Base-by-base conservation (phyloP, 2,888 invertebrate genomes). In the Hypomecis atomaria region DNA sequence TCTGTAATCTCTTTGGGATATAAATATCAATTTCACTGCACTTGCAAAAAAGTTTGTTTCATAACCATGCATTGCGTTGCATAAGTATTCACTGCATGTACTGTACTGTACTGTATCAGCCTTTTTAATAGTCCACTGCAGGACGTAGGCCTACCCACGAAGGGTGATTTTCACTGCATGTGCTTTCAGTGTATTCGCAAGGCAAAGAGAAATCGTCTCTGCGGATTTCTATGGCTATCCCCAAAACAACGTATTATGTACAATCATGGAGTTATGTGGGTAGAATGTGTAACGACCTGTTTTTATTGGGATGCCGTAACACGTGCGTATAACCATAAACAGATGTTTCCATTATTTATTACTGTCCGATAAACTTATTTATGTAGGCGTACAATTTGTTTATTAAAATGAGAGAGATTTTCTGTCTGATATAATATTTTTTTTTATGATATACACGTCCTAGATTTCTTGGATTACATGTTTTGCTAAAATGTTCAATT, bases 211-310 rank as follows among this genome's bases (percentile, higher is more conserved):
- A 23, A 3, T 1, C 1, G 1, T 23, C 1, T 23, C 23, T 23
- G 23, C 3, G 3, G 23, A 23, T 3, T 2, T 23, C 23, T 23
- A 23, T 23, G 23, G 23, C 23, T 23, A 42, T 8, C 55, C n/a
- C 37, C 38, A 13, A 49, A 44, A 45, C 55, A 11, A 4, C 10
- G 6, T 43, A 11, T 44, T 37, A 52, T 13, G 57, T 52, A 53
- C 37, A 53, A 47, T 48, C 48, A 61, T 52, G 42, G 34, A 34
- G 36, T 45, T 13, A 47, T 52, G 47, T 37, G 57, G 23, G 11
- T 47, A 23, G 62, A 57, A 62, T 57, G 42, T 52, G 10, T 57
- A 62, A 57, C 45, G 52, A 48, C 1, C 44, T 50, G 52, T 57
- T 61, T 55, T 55, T 43, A 47, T 57, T 52, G 11, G 10, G 36